Conservation (phyloP, 2,113 vertebrate species). For the Pseudopodoces humilis region DNA sequence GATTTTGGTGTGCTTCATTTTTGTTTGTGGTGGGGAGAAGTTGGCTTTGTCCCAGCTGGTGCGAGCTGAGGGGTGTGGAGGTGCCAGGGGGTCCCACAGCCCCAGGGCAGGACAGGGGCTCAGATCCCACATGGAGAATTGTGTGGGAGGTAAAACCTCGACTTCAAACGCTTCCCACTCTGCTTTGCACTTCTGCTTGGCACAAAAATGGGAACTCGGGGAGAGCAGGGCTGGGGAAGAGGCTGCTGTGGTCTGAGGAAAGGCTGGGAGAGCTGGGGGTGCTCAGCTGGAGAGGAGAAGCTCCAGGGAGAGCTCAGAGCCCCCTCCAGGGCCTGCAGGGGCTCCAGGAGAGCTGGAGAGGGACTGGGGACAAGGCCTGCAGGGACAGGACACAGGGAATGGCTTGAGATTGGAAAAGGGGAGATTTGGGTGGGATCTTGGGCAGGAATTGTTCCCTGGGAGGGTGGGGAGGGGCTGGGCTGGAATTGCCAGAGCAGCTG, state of each 20-base stretch:
- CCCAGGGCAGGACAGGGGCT: background rate
- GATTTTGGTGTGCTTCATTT: background rate
- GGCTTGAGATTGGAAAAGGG: background rate
- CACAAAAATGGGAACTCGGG: background rate
- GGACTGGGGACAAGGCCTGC: background rate
- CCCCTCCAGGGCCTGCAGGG: background rate
- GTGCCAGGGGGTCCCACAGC: background rate
- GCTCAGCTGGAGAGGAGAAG: background rate
- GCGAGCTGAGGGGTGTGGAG: no score
- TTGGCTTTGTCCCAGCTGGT: no score
- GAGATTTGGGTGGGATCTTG: background rate
- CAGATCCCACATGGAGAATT: fast-evolving
- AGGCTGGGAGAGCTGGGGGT: fast-evolving
- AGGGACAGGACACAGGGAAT: background rate
- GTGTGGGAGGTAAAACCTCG: background rate
- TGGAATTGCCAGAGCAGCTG: background rate
- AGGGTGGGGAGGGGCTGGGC: background rate
- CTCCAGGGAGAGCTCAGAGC: background rate
- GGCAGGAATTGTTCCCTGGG: background rate
- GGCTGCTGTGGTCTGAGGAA: background rate
- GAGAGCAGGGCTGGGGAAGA: background rate
- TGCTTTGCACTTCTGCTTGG: background rate
- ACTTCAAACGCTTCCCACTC: background rate
- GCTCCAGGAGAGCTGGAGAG: background rate
- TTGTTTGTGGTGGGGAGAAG: background rate